These are phyloP conservation scores for Polydrusus cervinus DNA, from an alignment of 2,888 invertebrate genomes.

Conservation along the genomic window DNA sequence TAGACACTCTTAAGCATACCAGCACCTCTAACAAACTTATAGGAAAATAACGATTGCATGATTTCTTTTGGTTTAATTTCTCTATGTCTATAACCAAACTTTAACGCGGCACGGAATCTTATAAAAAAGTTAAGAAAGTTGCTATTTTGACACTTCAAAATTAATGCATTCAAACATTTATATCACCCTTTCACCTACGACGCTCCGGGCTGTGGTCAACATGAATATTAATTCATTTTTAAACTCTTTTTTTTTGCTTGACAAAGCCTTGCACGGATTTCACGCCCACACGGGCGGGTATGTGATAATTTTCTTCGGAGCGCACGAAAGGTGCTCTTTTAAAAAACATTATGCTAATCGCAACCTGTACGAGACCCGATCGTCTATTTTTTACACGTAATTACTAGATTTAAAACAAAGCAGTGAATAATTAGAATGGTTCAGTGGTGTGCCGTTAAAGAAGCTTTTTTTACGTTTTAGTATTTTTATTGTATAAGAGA, in stretches of 20 bases:
- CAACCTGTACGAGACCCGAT: slow-evolving; percentile 13
- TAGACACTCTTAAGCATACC: too few species aligned
- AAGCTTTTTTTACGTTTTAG: too few species aligned
- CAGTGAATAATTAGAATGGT: neutral
- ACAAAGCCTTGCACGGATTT: neutral
- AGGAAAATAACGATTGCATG: too few species aligned
- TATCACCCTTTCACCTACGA: too few species aligned
- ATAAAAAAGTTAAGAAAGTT: too few species aligned
- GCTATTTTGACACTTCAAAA: too few species aligned
- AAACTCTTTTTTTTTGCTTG: slow-evolving; percentile 10
- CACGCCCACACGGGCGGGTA: slow-evolving; percentile 42
- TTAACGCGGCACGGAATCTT: too few species aligned
- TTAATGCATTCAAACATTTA: too few species aligned
- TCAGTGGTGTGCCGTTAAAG: neutral
- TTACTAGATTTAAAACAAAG: slow-evolving; percentile 6
- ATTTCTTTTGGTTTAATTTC: too few species aligned
- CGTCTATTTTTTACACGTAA: slow-evolving; percentile 31
- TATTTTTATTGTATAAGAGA: too few species aligned
- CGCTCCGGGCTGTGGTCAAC: neutral
- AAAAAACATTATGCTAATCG: slow-evolving; percentile 52
- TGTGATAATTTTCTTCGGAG: slow-evolving; percentile 38
- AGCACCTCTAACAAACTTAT: too few species aligned
- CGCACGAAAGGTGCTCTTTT: slow-evolving; percentile 48
- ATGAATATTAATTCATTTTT: slow-evolving; percentile 15
- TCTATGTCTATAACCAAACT: too few species aligned